Conservation (phyloP, 2,888 invertebrate genomes). For the Nymphalis polychloros region DNA sequence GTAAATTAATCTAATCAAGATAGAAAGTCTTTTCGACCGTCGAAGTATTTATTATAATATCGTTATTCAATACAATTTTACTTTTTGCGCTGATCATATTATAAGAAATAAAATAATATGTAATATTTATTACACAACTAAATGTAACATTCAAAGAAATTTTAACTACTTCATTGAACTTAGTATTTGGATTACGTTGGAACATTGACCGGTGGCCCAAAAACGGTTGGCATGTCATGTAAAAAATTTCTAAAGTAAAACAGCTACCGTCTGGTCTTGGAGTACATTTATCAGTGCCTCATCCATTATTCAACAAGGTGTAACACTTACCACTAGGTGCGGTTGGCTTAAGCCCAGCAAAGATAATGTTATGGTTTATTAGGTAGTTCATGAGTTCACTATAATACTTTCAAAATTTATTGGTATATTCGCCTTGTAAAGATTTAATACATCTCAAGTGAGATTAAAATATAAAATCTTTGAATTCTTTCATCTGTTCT, state of each 20-base stretch:
- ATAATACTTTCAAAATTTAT: conserved; percentile 32
- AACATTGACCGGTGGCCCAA: conserved; percentile 15
- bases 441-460: neutral
- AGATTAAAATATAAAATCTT: neutral
- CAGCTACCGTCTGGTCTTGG: conserved; percentile 30
- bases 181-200: neutral
- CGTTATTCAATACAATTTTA: neutral
- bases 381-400: conserved; percentile 36
- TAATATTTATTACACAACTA: neutral
- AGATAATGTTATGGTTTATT: conserved; percentile 43
- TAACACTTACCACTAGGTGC: conserved; percentile 39
- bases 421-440: neutral
- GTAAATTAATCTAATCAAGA: conserved; percentile 13
- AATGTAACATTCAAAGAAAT: neutral
- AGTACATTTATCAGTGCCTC: conserved; percentile 39
- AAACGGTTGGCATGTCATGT: conserved; percentile 10
- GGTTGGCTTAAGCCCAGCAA: conserved; percentile 39
- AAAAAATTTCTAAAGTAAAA: conserved; percentile 28
- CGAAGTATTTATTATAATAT: neutral
- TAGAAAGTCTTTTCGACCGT: conserved; percentile 2
- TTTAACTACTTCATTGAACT: neutral
- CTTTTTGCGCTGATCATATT: neutral
- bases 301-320: conserved; percentile 44
- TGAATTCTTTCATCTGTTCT: neutral
- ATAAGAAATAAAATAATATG: neutral